A percentile compares a stretch with the other conserved stretches of the same genome.
These are phyloP conservation scores for Conopomorpha cramerella DNA, from an alignment of 1,140 invertebrate species.

Conservation along the genomic window DNA sequence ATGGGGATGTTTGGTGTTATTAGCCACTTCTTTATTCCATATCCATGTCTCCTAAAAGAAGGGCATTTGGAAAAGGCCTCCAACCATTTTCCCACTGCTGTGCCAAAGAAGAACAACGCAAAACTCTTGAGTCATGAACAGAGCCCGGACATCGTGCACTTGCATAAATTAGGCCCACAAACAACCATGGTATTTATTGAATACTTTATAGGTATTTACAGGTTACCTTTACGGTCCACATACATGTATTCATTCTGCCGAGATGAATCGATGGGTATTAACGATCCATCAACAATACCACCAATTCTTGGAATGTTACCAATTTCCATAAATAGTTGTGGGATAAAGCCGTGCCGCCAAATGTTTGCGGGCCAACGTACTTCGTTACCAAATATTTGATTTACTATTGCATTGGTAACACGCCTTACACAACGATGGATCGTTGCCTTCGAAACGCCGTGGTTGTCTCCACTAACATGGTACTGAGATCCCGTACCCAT, in stretches of 20 bases:
- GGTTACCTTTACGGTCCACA: not conserved
- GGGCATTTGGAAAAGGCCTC: slow-evolving; percentile 1
- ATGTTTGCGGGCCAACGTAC: too few species aligned
- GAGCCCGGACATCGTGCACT: too few species aligned
- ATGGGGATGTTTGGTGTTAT: too few species aligned
- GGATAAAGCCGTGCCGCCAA: too few species aligned
- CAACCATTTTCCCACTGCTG: not conserved
- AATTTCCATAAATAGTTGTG: too few species aligned
- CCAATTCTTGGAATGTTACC: slow-evolving; percentile 3
- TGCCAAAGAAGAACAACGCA: slow-evolving; percentile 1
- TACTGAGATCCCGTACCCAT: not conserved
- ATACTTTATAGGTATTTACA: not conserved
- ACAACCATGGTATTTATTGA: slow-evolving; percentile 4
- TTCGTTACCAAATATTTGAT: too few species aligned
- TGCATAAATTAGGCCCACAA: slow-evolving; percentile 1
- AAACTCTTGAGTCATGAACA: slow-evolving; percentile 1
- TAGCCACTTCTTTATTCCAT: too few species aligned
- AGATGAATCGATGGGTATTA: slow-evolving; percentile 1
- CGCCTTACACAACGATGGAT: too few species aligned
- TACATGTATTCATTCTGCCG: not conserved
- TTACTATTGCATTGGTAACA: too few species aligned
- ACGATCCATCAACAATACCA: not conserved
- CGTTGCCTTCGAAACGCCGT: too few species aligned
- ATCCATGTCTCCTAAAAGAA: slow-evolving; percentile 2
- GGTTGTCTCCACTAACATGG: too few species aligned